Evolutionary conservation across 2,113 vertebrate species (phyloP).

Genomic region (Pseudorhombus dupliciocellatus): DNA sequence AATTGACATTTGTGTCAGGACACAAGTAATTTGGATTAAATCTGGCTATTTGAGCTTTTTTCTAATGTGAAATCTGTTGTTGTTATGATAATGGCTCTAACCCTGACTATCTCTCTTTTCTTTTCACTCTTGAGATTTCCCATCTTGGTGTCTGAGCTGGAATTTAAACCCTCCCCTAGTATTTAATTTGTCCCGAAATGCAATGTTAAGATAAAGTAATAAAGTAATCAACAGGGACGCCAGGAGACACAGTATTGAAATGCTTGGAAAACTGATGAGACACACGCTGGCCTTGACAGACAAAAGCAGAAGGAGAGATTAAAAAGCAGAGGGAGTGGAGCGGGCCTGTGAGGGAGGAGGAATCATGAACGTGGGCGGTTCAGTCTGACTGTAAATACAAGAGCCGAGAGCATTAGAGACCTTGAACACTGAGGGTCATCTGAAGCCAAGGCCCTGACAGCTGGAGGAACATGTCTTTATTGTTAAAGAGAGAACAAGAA

Average conservation of each 20-base stretch:
- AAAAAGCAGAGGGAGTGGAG: conserved; percentile 15
- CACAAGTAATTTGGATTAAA: background rate
- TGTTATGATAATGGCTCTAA: background rate
- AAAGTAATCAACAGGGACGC: conserved; percentile 35
- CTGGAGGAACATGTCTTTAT: conserved; percentile 6
- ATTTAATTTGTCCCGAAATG: conserved; percentile 15
- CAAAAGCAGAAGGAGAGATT: conserved; percentile 53
- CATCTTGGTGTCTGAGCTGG: conserved; percentile 11
- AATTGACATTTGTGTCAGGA: too few relatives aligned
- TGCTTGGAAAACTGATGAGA: conserved; percentile 11
- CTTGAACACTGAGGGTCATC: conserved; percentile 64
- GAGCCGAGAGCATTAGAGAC: conserved; percentile 57
- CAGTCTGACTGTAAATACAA: conserved; percentile 52
- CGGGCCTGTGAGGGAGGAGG: conserved; percentile 50
- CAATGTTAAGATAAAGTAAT: conserved; percentile 15
- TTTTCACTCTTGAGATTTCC: conserved; percentile 8
- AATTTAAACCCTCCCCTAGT: conserved; percentile 18
- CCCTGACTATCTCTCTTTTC: conserved; percentile 2
- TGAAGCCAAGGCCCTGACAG: conserved; percentile 56
- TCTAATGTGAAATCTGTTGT: background rate
- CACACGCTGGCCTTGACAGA: conserved; percentile 67
- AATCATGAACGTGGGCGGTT: conserved; percentile 53
- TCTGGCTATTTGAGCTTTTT: too few relatives aligned
- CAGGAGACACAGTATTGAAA: conserved; percentile 3
- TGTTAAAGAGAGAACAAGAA: conserved; percentile 1